Evolutionary conservation across 2,113 vertebrate genomes (phyloP).

Genomic region (Excalfactoria chinensis): DNA sequence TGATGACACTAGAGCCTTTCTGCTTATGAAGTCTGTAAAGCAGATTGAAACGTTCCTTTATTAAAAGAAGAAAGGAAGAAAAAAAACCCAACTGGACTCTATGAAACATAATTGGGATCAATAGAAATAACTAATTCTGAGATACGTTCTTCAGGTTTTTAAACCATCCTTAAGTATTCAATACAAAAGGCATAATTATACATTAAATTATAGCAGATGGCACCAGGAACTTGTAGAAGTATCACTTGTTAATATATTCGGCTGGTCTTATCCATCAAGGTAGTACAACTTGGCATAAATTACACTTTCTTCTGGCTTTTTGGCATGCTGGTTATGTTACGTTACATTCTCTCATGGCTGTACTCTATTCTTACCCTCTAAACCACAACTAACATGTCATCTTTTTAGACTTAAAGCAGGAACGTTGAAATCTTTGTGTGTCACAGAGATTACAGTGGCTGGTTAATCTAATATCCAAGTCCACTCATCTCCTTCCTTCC

Average conservation of each 20-base stretch:
- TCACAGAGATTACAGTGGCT: background rate
- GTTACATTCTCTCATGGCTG: background rate
- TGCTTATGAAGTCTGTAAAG: background rate
- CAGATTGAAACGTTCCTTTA: background rate
- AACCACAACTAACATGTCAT: conserved; percentile 4
- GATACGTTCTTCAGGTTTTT: conserved; percentile 1
- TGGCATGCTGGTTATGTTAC: background rate
- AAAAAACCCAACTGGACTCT: background rate
- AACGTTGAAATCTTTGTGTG: background rate
- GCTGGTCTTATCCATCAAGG: conserved; percentile 37
- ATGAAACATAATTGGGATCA: conserved; percentile 33
- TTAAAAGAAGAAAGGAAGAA: conserved; percentile 1
- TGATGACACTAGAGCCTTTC: background rate
- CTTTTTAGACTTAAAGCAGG: background rate
- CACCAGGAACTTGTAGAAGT: conserved; percentile 25
- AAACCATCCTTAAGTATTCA: conserved; percentile 9
- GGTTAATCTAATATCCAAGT: background rate
- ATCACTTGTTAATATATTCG: conserved; percentile 53
- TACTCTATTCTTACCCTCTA: conserved; percentile 9
- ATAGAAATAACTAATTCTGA: conserved; percentile 46
- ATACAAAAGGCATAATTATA: conserved; percentile 35
- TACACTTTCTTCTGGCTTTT: conserved; percentile 43
- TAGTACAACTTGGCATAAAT: conserved; percentile 50
- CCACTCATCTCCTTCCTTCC: background rate
- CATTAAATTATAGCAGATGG: conserved; percentile 57